phyloP scores from a whole-genome alignment of 2,888 invertebrate species.

The Podotricha telesiphe region DNA sequence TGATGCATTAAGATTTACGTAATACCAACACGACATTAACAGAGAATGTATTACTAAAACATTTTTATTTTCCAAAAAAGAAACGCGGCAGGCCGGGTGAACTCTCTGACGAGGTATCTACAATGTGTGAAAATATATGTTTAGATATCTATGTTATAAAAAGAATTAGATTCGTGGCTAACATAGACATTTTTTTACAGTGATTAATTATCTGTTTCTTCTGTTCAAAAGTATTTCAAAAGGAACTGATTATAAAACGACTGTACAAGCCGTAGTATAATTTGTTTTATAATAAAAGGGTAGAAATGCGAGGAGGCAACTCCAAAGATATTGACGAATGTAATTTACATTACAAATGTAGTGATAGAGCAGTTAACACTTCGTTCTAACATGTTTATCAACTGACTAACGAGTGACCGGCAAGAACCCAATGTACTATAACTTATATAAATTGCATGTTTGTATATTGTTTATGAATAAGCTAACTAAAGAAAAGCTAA shows the following conservation, averaged over 20 bases:
- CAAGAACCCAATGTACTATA: slow-evolving; percentile 30
- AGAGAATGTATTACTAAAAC: slow-evolving; percentile 79
- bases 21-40: slow-evolving; percentile 63
- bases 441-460: slow-evolving; percentile 31
- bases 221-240: slow-evolving; percentile 38
- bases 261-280: slow-evolving; percentile 41
- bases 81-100: slow-evolving; percentile 91
- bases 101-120: slow-evolving; percentile 88
- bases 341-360: slow-evolving; percentile 35
- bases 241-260: slow-evolving; percentile 46
- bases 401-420: slow-evolving; percentile 43
- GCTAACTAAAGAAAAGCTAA: background rate
- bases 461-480: slow-evolving; percentile 18
- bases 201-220: slow-evolving; percentile 73
- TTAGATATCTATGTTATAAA: slow-evolving; percentile 76
- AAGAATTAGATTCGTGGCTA: slow-evolving; percentile 76
- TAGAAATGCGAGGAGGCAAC: slow-evolving; percentile 20
- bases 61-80: slow-evolving; percentile 84
- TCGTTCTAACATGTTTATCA: slow-evolving; percentile 62
- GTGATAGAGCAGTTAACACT: slow-evolving; percentile 59
- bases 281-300: slow-evolving; percentile 43
- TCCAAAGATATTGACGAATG: slow-evolving; percentile 10
- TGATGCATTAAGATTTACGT: slow-evolving; percentile 44
- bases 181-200: slow-evolving; percentile 74
- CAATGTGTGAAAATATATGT: slow-evolving; percentile 78